Evolutionary conservation across 2,113 vertebrate genomes (phyloP), one percentile per base, ranked within the genome.

Genomic region (Crotalus tigris): DNA sequence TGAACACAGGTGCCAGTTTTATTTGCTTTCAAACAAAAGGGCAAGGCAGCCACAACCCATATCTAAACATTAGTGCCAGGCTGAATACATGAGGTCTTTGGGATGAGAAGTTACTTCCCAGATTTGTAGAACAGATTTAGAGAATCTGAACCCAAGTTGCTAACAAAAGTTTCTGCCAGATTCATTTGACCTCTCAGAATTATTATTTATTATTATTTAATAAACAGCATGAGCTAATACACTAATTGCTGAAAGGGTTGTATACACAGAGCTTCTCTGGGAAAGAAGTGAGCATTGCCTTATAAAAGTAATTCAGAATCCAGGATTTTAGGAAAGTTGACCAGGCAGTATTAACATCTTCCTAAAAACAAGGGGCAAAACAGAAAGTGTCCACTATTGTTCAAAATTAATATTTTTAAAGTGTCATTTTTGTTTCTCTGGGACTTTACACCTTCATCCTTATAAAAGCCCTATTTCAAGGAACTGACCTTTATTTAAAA

Each of bases 11-110:
- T 87, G 92, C 55, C 8, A 24, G 39, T 90, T 90, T 54, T 92
- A 54, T 92, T 90, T 93, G 75, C 75, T 33, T 85, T 90, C 75
- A 93, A 44, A 86, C 33, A 93, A 90, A 90, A 86, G 44, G 23
- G 5, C 26, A 85, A 51, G 49, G 58, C 58, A 19, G 54, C 29
- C n/a, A 39, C 85, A 44, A 53, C 4, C 15, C 21, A 29, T 26
- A 29, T 15, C 54, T 54, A 75, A 69, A 39, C 15, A 85, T 23
- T 86, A 55, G 44, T 64, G 33, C 75, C 46, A 93, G 75, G 44
- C 53, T 54, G n/a, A 58, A 85, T 10, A 29, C 17, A 69, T 11
- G 46, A 1, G 59, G 1, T 29, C 44, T 29, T 5, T 19, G n/a
- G 55, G 54, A n/a, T 51, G 46, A 61, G 17, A 26, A 26, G 33